Evolutionary conservation across 2,888 invertebrate species (phyloP).

Genomic region (Morpho achilles): DNA sequence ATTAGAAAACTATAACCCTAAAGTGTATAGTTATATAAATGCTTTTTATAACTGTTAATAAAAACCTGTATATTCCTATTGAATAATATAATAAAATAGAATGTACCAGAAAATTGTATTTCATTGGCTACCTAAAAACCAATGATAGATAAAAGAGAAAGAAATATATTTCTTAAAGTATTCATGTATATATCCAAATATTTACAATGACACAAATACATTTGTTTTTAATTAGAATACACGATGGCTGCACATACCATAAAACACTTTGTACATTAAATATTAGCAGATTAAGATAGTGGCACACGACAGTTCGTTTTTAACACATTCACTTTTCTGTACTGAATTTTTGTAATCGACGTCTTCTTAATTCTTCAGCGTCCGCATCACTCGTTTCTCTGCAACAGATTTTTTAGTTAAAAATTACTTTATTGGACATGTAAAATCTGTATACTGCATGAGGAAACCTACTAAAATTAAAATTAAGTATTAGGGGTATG

Average conservation of each 20-base stretch:
- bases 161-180: slow-evolving; percentile 54
- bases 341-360: slow-evolving; percentile 87
- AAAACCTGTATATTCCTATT: slow-evolving; percentile 24
- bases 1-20: slow-evolving; percentile 86
- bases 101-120: slow-evolving; percentile 17
- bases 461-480: too few species aligned
- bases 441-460: too few species aligned
- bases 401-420: slow-evolving; percentile 25
- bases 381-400: slow-evolving; percentile 71
- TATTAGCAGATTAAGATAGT: slow-evolving; percentile 57
- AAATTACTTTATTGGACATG: too few species aligned
- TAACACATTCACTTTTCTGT: slow-evolving; percentile 63
- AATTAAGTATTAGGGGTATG: too few species aligned
- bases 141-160: slow-evolving; percentile 32
- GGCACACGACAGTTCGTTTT: slow-evolving; percentile 44
- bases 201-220: slow-evolving; percentile 78
- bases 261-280: slow-evolving; percentile 74
- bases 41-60: slow-evolving; percentile 87
- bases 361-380: slow-evolving; percentile 85
- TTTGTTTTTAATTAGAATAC: slow-evolving; percentile 64
- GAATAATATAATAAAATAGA: slow-evolving; percentile 18
- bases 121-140: slow-evolving; percentile 26
- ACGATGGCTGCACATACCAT: slow-evolving; percentile 66
- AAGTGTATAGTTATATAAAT: slow-evolving; percentile 87
- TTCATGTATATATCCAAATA: slow-evolving; percentile 74